A percentile compares a stretch with the other conserved stretches of the same genome.
Conservation (phyloP, 2,888 invertebrate species). For the Philereme vetulata region DNA sequence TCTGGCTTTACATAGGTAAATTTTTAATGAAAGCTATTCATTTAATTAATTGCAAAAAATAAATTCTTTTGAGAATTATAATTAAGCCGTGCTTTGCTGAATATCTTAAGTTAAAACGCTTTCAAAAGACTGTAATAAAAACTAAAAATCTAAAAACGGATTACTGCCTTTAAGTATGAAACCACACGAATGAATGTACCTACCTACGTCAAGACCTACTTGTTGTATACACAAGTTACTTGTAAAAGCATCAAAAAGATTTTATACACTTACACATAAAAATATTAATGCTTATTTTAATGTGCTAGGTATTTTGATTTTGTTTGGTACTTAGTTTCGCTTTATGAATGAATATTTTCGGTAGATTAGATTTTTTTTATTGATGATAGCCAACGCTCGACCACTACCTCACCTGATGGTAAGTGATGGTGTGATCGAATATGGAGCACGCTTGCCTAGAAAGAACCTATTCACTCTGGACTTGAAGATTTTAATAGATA, state of each 20-base stretch:
- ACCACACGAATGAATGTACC: slow-evolving; percentile 10
- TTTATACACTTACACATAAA: no score
- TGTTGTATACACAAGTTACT: slow-evolving; percentile 11
- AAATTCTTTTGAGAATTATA: slow-evolving; percentile 69
- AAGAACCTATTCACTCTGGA: no score
- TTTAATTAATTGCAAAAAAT: slow-evolving; percentile 64
- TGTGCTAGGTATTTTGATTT: no score
- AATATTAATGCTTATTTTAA: no score
- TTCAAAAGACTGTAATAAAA: slow-evolving; percentile 65
- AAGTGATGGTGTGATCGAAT: no score
- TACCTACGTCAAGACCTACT: slow-evolving; percentile 1
- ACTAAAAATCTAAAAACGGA: slow-evolving; percentile 52
- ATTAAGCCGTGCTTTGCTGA: slow-evolving; percentile 68
- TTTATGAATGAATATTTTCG: no score
- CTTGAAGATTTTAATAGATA: no score
- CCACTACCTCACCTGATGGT: no score
- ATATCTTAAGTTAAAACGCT: slow-evolving; percentile 62
- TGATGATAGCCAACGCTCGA: no score
- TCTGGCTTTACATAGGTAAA: slow-evolving; percentile 16
- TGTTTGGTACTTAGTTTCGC: no score
- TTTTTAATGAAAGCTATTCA: slow-evolving; percentile 66
- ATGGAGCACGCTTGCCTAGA: no score
- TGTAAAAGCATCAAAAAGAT: neutral
- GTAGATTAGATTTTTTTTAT: no score
- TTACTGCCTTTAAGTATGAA: slow-evolving; percentile 26